These are phyloP conservation scores for Ormyrus labotus DNA, from an alignment of 2,888 invertebrate species.

Conservation along the genomic window DNA sequence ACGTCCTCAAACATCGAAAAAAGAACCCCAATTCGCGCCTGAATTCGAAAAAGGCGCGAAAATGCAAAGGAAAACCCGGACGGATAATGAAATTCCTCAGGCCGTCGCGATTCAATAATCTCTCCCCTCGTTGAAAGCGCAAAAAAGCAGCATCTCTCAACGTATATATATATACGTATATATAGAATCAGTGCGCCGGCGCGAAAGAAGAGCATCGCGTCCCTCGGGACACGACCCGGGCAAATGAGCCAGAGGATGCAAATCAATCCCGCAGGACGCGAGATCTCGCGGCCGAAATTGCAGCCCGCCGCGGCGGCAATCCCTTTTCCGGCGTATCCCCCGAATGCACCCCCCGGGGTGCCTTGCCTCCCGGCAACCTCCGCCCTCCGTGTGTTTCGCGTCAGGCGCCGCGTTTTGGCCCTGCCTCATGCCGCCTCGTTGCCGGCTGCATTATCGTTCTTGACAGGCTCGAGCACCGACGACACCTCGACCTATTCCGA, in stretches of 20 bases:
- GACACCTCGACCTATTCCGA: too few relatives aligned
- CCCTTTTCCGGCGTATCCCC: constrained; percentile 65
- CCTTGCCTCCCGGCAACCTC: not conserved
- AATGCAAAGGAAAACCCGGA: too few relatives aligned
- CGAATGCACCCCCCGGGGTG: constrained; percentile 63
- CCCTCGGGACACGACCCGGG: constrained; percentile 69
- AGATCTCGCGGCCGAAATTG: constrained; percentile 65
- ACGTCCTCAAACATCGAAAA: too few relatives aligned
- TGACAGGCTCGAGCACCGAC: constrained; percentile 32
- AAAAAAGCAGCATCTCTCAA: too few relatives aligned
- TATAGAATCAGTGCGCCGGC: too few relatives aligned
- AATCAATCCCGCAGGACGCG: constrained; percentile 69
- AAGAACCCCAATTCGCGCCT: too few relatives aligned
- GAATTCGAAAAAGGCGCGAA: too few relatives aligned
- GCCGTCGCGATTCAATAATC: too few relatives aligned
- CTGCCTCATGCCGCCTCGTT: not conserved
- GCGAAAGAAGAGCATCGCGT: constrained; percentile 19
- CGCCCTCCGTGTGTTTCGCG: not conserved
- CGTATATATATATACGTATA: too few relatives aligned
- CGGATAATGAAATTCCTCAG: too few relatives aligned
- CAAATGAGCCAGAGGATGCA: constrained; percentile 73
- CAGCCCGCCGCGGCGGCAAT: constrained; percentile 68
- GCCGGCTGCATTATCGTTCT: constrained; percentile 35
- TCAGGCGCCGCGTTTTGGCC: constrained; percentile 18
- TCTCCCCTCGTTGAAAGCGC: too few relatives aligned